Conservation (phyloP, 1,140 invertebrate genomes). For the Leptonema lineaticorne region DNA sequence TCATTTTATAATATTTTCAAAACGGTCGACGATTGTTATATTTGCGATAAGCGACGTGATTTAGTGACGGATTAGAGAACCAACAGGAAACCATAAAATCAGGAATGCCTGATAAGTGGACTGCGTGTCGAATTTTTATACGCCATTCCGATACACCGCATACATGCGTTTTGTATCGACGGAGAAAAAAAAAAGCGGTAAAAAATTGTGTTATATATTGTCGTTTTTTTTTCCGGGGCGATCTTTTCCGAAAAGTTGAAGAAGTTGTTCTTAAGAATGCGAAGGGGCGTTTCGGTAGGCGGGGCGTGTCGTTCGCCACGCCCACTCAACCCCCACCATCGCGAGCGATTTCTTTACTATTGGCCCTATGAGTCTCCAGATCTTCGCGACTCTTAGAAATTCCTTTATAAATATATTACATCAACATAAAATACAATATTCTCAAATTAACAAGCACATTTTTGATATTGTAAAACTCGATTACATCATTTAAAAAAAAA, state of each 20-base stretch:
- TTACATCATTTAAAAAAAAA: no score
- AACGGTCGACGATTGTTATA: background rate
- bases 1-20: no score
- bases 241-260: conserved; percentile 13
- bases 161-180: no score
- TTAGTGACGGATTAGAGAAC: background rate
- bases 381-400: no score
- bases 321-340: background rate
- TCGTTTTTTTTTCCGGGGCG: background rate
- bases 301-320: background rate
- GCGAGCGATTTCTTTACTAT: background rate
- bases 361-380: background rate
- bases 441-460: no score
- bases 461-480: no score
- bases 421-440: no score
- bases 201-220: no score
- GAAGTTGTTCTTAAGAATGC: conserved; percentile 16
- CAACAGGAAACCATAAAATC: conserved; percentile 5
- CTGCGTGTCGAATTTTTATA: background rate
- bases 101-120: conserved; percentile 11
- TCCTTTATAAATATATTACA: no score
- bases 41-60: background rate
- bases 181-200: no score
- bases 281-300: background rate
- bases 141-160: background rate